Percentiles rank a stretch among this genome's conserved stretches.
These are phyloP conservation scores for Pristiophorus japonicus DNA, from an alignment of 2,113 vertebrate species.

Conservation along the genomic window DNA sequence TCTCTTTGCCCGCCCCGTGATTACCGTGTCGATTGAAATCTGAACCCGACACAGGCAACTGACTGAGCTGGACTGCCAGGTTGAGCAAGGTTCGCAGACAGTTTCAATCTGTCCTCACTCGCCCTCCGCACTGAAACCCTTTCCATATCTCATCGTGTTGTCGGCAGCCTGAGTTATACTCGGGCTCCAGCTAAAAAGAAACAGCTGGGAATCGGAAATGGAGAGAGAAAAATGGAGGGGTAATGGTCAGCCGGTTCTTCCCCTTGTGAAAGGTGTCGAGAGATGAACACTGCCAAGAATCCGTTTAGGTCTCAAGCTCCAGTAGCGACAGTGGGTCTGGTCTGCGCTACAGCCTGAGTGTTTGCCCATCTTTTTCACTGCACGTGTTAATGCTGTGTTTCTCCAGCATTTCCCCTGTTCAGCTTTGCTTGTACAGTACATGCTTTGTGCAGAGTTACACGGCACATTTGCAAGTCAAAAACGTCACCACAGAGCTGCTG, in stretches of 20 bases:
- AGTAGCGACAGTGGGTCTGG: neutral
- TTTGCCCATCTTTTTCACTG: neutral
- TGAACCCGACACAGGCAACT: neutral
- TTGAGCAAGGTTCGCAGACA: neutral
- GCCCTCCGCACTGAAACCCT: neutral
- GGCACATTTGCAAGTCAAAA: slow-evolving; percentile 9
- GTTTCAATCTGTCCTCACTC: neutral
- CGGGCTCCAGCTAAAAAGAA: neutral
- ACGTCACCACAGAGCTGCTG: neutral
- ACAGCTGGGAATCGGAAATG: neutral
- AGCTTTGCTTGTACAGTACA: neutral
- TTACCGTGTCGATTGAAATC: neutral
- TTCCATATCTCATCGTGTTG: neutral
- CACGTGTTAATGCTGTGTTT: neutral
- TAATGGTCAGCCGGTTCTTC: neutral
- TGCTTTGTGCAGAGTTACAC: neutral
- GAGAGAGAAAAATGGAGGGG: neutral
- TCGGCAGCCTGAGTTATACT: neutral
- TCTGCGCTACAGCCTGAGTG: neutral
- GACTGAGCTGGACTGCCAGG: neutral
- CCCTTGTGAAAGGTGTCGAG: neutral
- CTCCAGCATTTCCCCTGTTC: neutral
- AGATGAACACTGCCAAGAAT: neutral
- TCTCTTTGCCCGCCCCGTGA: neutral
- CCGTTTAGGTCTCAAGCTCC: neutral